Base-by-base conservation (phyloP, 2,888 invertebrate genomes). In the Lasius fuliginosus region DNA sequence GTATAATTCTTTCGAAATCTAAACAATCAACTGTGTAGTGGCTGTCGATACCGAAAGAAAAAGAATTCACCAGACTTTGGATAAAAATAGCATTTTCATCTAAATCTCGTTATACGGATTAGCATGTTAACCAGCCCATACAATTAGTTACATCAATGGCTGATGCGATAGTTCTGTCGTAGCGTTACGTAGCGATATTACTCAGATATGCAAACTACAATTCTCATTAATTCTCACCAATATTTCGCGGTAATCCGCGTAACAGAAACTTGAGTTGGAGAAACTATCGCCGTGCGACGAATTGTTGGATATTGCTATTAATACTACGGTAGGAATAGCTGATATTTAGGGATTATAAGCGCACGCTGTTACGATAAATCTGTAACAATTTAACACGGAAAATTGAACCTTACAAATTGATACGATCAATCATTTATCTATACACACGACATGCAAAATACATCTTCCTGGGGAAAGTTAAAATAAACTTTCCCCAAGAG, bases 141-240 rank as follows among this genome's bases (percentile, higher is more conserved):
- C 23, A 23, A 23, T 77, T 77, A 60, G 58, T 69, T 46, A 36
- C 33, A 36, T 30, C 68, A 9, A 60, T n/a, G 60, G 46, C 62
- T 87, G 87, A 79, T 65, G 71, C 71, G 87, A 83, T 69, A 33
- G 83, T 79, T 86, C 27, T 12, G 71, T 64, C 40, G 71, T 71
- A 49, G 64, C 74, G 81, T 87, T 77, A 85, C 69, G 85, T 68
- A 89, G 85, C 86, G 27, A 76, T 71, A 84, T 89, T 87, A 85
- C 82, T 85, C 81, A 58, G 82, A 67, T 74, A 60, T 40, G 81
- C 74, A 74, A 77, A 64, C 85, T 84, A 82, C 74, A 84, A 86
- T 85, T 86, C 86, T 76, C 86, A 87, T 89, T 89, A 89, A 88
- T 90, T 86, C 71, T 86, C 88, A 85, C 89, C 85, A 83, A 87